A percentile compares a stretch with the other conserved stretches of the same genome.
These are phyloP conservation scores for Merops nubicus DNA, from an alignment of 2,113 vertebrate genomes.

Conservation along the genomic window DNA sequence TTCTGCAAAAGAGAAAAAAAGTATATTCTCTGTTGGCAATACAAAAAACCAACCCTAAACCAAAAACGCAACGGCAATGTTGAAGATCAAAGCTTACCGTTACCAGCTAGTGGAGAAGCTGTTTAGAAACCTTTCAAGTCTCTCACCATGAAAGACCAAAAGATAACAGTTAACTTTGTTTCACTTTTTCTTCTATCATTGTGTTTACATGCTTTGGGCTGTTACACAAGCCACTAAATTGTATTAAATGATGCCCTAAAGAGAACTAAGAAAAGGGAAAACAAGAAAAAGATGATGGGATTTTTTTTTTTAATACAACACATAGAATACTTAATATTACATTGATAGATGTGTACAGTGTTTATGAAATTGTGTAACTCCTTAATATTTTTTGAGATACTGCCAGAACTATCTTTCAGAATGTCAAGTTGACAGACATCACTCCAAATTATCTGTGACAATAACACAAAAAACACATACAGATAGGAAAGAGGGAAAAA, in stretches of 20 bases:
- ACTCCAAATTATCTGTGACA: not conserved
- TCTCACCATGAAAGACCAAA: not conserved
- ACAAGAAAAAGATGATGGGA: not conserved
- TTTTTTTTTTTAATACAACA: too few relatives aligned
- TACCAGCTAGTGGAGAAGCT: not conserved
- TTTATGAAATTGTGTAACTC: not conserved
- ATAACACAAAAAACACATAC: not conserved
- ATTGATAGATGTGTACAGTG: not conserved
- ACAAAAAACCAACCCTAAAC: not conserved
- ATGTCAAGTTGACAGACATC: not conserved
- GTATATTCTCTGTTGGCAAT: not conserved
- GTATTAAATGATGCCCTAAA: not conserved
- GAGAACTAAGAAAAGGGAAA: not conserved
- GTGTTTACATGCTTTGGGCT: not conserved
- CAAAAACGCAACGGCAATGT: not conserved
- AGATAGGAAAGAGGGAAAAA: not conserved
- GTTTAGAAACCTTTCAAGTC: not conserved
- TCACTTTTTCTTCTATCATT: not conserved
- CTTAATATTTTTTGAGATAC: not conserved
- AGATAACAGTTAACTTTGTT: not conserved
- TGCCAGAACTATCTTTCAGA: not conserved
- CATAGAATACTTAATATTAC: not conserved
- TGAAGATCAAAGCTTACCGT: not conserved
- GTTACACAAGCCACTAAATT: not conserved
- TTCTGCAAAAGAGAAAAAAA: not conserved